A percentile compares a stretch with the other conserved stretches of the same genome.
Evolutionary conservation across 2,888 invertebrate species (phyloP).

Genomic region (Acanthosepion esculentum): DNA sequence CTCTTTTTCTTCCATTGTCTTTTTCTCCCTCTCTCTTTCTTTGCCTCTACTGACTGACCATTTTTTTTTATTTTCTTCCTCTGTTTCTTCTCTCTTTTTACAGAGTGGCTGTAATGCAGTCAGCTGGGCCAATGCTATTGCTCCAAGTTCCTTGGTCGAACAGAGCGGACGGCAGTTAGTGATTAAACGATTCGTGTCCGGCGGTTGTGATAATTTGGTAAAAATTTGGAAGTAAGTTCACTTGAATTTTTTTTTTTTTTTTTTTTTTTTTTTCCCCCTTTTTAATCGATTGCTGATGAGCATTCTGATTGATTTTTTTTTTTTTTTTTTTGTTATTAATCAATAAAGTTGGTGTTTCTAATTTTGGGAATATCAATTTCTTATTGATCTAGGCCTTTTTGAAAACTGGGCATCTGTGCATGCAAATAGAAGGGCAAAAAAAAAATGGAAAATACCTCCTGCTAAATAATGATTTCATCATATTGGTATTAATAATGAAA

Average conservation of each 20-base stretch:
- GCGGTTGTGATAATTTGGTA: constrained; percentile 98
- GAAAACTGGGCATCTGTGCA: too few relatives aligned
- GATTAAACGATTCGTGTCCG: constrained; percentile 89
- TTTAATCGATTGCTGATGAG: too few relatives aligned
- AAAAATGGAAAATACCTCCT: too few relatives aligned
- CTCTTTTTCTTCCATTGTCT: background rate
- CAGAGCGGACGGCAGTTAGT: constrained; percentile 63
- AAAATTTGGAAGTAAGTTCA: constrained; percentile 83
- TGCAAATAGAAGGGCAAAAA: too few relatives aligned
- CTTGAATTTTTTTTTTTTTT: background rate
- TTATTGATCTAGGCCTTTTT: too few relatives aligned
- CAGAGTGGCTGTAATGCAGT: constrained; percentile 95
- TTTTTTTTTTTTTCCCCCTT: background rate
- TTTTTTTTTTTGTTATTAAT: too few relatives aligned
- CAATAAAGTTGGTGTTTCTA: too few relatives aligned
- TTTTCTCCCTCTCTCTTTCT: constrained; percentile 44
- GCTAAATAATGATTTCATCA: too few relatives aligned
- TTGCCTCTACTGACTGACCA: background rate
- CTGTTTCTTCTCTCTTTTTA: constrained; percentile 1
- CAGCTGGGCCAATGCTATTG: constrained; percentile 92
- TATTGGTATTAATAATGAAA: too few relatives aligned
- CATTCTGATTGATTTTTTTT: too few relatives aligned
- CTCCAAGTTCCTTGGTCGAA: constrained; percentile 77
- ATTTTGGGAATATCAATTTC: too few relatives aligned
- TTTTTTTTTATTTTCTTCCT: background rate